Percentiles rank a stretch among this genome's conserved stretches.
Conservation (phyloP, 2,113 vertebrate genomes). For the Nesoenas mayeri region DNA sequence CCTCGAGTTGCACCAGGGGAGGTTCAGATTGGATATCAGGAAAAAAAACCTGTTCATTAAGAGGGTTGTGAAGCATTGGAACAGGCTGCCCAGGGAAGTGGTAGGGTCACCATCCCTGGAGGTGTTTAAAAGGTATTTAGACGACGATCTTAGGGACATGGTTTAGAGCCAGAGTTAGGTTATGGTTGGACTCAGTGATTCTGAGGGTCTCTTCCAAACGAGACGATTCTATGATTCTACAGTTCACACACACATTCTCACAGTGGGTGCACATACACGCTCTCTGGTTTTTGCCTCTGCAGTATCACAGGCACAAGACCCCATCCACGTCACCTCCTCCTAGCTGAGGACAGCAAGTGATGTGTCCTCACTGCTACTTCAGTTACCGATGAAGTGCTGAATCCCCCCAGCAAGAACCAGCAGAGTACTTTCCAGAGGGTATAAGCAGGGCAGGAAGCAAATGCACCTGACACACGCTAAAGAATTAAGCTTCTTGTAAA, state of each 20-base stretch:
- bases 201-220: too few species aligned
- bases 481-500: background rate
- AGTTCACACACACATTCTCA: rapidly evolving
- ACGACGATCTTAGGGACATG: too few species aligned
- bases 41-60: too few species aligned
- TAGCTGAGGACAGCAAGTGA: background rate
- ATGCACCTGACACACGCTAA: background rate
- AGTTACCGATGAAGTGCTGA: background rate
- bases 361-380: background rate
- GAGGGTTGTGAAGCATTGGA: too few species aligned
- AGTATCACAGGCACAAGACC: background rate
- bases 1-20: too few species aligned
- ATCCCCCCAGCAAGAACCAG: background rate
- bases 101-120: too few species aligned
- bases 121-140: too few species aligned
- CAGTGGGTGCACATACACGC: rapidly evolving
- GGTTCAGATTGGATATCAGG: too few species aligned
- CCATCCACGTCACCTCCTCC: background rate
- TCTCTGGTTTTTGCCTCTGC: background rate
- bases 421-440: background rate
- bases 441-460: background rate
- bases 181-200: too few species aligned
- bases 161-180: too few species aligned
- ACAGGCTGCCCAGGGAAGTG: too few species aligned
- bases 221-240: too few species aligned